A percentile compares a stretch with the other conserved stretches of the same genome.
phyloP scores from a whole-genome alignment of 2,113 vertebrate genomes.

The Chaetops frenatus region DNA sequence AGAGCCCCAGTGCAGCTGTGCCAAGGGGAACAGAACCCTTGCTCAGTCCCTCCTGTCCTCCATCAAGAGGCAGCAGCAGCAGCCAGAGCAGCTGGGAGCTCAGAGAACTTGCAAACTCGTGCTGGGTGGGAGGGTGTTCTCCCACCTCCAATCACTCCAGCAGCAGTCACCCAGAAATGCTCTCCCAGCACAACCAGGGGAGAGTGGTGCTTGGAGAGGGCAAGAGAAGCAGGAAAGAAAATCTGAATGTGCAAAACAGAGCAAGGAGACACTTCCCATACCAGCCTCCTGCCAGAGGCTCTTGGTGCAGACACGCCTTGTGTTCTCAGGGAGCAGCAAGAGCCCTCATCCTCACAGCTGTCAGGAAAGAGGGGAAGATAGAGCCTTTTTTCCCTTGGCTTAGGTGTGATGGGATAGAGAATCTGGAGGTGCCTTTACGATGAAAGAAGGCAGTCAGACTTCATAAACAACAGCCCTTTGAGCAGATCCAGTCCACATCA shows the following conservation, averaged over 20 bases:
- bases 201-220: background rate
- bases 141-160: accelerated
- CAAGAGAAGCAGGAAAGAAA: background rate
- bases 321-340: background rate
- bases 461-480: background rate
- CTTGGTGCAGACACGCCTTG: constrained; percentile 49
- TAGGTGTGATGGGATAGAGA: background rate
- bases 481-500: background rate
- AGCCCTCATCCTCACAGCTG: background rate
- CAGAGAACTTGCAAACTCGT: background rate
- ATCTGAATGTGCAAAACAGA: background rate
- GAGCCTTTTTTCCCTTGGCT: background rate
- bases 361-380: background rate
- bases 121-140: background rate
- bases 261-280: background rate
- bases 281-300: constrained; percentile 42
- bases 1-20: background rate
- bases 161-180: background rate
- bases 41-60: background rate
- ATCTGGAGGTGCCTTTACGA: background rate
- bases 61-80: background rate
- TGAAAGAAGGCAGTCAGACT: background rate
- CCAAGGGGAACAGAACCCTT: background rate
- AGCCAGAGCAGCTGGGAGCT: background rate
- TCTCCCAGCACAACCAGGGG: background rate